These are phyloP conservation scores for Phymanthus crucifer DNA, from an alignment of 92 coral and sea anemone species.

Conservation along the genomic window DNA sequence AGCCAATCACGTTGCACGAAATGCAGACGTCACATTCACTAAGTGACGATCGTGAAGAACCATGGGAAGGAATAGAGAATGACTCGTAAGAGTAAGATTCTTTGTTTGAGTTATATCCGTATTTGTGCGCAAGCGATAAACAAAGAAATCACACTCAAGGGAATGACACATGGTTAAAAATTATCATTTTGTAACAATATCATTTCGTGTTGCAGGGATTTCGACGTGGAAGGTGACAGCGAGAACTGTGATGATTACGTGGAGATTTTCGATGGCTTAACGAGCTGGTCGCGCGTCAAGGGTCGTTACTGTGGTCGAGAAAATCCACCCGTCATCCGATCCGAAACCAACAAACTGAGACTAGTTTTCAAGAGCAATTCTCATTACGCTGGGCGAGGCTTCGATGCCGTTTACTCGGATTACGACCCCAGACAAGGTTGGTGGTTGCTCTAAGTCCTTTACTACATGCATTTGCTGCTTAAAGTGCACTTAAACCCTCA, in stretches of 20 bases:
- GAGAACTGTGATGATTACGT: constrained; percentile 67
- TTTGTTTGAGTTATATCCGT: too few relatives aligned
- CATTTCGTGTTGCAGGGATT: constrained; percentile 38
- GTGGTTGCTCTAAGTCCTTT: too few relatives aligned
- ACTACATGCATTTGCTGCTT: too few relatives aligned
- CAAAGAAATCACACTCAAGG: too few relatives aligned
- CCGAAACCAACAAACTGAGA: constrained; percentile 68
- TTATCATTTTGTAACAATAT: too few relatives aligned
- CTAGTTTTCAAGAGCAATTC: constrained; percentile 67
- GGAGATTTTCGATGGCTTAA: constrained; percentile 72
- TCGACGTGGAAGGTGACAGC: constrained; percentile 62
- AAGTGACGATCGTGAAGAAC: background rate
- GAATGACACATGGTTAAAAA: too few relatives aligned
- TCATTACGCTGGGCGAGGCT: constrained; percentile 72
- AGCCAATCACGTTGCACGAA: background rate
- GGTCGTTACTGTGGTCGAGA: constrained; percentile 70
- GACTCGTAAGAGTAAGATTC: too few relatives aligned
- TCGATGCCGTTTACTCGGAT: constrained; percentile 58
- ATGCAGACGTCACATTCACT: background rate
- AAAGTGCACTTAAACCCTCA: too few relatives aligned
- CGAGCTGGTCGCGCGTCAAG: constrained; percentile 74
- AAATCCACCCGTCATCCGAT: constrained; percentile 45
- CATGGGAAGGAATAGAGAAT: background rate
- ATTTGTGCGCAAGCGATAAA: too few relatives aligned
- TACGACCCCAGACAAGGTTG: constrained; percentile 45